Evolutionary conservation across 2,888 invertebrate genomes (phyloP).

Genomic region (Thymelicus acteon): DNA sequence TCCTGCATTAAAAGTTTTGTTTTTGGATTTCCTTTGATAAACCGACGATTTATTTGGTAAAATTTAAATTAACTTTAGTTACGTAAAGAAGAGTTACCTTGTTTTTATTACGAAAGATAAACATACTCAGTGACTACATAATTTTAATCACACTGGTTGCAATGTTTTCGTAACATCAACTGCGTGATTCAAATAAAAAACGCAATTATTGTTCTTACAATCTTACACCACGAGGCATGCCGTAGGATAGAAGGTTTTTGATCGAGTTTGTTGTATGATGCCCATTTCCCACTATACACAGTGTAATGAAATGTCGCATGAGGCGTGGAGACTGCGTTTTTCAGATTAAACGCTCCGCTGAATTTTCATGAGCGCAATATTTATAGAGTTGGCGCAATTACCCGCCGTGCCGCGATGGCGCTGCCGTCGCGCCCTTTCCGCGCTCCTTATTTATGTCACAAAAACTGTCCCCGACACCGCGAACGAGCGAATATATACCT

Average conservation of each 20-base stretch:
- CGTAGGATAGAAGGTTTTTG: slow-evolving; percentile 15
- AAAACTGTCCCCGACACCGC: slow-evolving; percentile 72
- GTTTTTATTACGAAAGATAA: not conserved
- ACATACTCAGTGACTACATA: not conserved
- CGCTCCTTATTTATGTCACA: slow-evolving; percentile 65
- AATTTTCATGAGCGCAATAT: slow-evolving; percentile 80
- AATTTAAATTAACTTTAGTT: too few species aligned
- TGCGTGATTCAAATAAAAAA: slow-evolving; percentile 10
- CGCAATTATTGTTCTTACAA: slow-evolving; percentile 24
- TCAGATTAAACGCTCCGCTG: slow-evolving; percentile 51
- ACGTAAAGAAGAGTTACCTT: too few species aligned
- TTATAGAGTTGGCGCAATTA: slow-evolving; percentile 71
- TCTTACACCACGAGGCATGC: not conserved
- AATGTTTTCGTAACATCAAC: not conserved
- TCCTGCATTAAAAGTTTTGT: too few species aligned
- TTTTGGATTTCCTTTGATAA: too few species aligned
- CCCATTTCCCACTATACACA: not conserved
- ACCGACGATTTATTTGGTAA: too few species aligned
- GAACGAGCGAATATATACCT: slow-evolving; percentile 61
- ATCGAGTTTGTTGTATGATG: slow-evolving; percentile 47
- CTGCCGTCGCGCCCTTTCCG: slow-evolving; percentile 63
- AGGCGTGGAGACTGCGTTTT: slow-evolving; percentile 49
- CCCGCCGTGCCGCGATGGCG: slow-evolving; percentile 46
- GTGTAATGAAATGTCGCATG: slow-evolving; percentile 62
- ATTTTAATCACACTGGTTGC: not conserved